These are phyloP conservation scores for Stenchaetothrips biformis DNA, from an alignment of 2,888 invertebrate genomes.

Conservation along the genomic window DNA sequence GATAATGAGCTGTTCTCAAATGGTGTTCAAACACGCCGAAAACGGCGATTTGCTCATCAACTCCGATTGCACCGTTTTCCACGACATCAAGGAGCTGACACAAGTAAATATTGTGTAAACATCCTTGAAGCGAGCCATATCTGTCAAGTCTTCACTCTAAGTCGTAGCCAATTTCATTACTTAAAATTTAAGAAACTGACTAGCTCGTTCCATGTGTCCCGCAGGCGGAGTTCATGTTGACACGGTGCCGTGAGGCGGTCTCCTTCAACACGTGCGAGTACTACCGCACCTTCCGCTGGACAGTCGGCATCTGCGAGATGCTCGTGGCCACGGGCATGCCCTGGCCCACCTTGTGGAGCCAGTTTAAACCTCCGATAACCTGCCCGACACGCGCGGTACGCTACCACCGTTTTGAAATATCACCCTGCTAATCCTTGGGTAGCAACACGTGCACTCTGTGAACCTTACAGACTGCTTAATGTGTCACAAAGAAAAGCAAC, in stretches of 20 bases:
- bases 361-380: neutral
- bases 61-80: neutral
- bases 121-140: no score
- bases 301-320: neutral
- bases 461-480: no score
- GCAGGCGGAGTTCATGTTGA: no score
- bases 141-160: no score
- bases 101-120: neutral
- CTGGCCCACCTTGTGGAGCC: neutral
- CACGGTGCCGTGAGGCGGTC: neutral
- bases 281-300: neutral
- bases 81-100: neutral
- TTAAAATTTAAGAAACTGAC: no score
- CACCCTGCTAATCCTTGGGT: no score
- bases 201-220: neutral
- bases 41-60: neutral
- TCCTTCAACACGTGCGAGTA: neutral
- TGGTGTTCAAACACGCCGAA: neutral
- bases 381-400: neutral
- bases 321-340: neutral
- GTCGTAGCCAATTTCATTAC: no score
- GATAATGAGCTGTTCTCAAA: neutral
- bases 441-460: no score
- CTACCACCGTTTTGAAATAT: no score
- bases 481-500: no score